Percentiles rank a stretch among this genome's conserved stretches.
Evolutionary conservation across 2,888 invertebrate genomes (phyloP).

Genomic region (Shargacucullia verbasci): DNA sequence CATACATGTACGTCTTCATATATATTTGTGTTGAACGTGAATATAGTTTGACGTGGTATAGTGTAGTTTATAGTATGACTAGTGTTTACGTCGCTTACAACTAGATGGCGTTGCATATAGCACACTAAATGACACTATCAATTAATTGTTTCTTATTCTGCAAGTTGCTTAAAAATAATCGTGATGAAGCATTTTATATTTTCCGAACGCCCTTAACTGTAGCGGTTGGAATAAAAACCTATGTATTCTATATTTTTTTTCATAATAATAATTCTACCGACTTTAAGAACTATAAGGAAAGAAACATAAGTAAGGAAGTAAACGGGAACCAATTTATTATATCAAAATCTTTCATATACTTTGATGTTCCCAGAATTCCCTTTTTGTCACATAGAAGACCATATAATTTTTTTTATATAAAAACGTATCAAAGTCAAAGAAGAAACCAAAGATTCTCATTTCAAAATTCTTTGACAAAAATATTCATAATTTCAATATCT

Average conservation of each 20-base stretch:
- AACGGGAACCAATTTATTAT: slow-evolving; percentile 3
- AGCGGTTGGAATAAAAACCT: too few relatives aligned
- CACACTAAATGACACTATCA: background rate
- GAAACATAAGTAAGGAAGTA: too few relatives aligned
- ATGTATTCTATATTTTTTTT: too few relatives aligned
- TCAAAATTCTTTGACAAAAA: slow-evolving; percentile 45
- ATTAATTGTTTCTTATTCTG: too few relatives aligned
- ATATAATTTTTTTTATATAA: slow-evolving; percentile 41
- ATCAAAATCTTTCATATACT: slow-evolving; percentile 11
- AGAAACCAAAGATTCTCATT: slow-evolving; percentile 46
- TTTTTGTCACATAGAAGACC: slow-evolving; percentile 15
- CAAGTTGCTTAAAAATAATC: too few relatives aligned
- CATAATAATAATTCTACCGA: too few relatives aligned
- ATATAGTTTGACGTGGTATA: slow-evolving; percentile 19
- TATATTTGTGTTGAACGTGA: slow-evolving; percentile 29
- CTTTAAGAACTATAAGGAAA: too few relatives aligned
- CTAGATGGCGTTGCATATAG: slow-evolving; percentile 36
- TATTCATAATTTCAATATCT: slow-evolving; percentile 52
- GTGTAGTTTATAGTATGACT: slow-evolving; percentile 7
- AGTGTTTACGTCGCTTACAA: background rate
- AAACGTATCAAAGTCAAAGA: slow-evolving; percentile 48
- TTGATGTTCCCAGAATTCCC: slow-evolving; percentile 9
- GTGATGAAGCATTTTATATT: too few relatives aligned
- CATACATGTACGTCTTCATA: slow-evolving; percentile 14
- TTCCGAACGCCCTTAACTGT: too few relatives aligned